A percentile compares a stretch with the other conserved stretches of the same genome.
Evolutionary conservation across 2,113 vertebrate genomes (phyloP).

Genomic region (Chlorodrepanis virens): DNA sequence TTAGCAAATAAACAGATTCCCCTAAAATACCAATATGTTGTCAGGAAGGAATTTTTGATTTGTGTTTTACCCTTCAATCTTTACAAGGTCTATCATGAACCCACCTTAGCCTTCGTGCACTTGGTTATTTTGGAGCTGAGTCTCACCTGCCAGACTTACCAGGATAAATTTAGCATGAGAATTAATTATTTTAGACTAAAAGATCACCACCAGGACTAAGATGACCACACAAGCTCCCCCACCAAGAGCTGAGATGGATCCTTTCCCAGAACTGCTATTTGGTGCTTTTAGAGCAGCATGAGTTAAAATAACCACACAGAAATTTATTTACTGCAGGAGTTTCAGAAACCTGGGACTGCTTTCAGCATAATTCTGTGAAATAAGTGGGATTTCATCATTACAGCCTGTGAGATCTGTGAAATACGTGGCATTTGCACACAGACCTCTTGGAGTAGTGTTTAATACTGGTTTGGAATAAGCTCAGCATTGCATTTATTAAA

Average conservation of each 20-base stretch:
- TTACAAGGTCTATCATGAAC: background rate
- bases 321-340: background rate
- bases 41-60: background rate
- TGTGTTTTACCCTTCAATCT: background rate
- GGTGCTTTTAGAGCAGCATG: background rate
- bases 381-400: background rate
- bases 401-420: background rate
- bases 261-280: background rate
- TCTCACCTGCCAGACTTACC: background rate
- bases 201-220: background rate
- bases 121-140: background rate
- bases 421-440: accelerated
- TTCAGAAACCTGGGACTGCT: background rate
- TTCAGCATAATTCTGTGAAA: background rate
- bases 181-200: background rate
- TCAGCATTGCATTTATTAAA: background rate
- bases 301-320: background rate
- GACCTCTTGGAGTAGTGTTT: background rate
- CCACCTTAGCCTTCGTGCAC: background rate
- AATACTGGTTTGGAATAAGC: background rate
- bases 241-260: background rate
- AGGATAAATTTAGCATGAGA: background rate
- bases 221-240: background rate
- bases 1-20: accelerated
- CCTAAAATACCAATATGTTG: accelerated